These are phyloP conservation scores for Odobenus rosmarus DNA, from an alignment of 2,113 vertebrate genomes.

Conservation along the genomic window DNA sequence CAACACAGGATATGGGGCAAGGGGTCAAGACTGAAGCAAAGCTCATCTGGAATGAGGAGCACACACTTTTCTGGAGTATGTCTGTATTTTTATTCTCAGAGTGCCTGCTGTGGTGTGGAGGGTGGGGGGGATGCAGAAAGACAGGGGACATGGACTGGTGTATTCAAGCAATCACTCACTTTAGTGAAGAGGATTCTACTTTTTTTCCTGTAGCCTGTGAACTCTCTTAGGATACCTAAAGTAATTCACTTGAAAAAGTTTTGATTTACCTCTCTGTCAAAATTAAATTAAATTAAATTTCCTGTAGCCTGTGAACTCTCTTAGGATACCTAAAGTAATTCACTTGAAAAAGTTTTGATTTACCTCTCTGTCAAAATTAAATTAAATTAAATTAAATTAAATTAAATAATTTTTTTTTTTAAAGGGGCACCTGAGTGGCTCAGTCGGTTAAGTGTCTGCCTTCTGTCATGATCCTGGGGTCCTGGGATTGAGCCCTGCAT, in stretches of 20 bases:
- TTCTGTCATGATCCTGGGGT: neutral
- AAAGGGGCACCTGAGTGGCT: neutral
- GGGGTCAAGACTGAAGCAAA: neutral
- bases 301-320: neutral
- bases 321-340: neutral
- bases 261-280: neutral
- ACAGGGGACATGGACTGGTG: neutral
- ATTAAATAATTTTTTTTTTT: too few relatives aligned
- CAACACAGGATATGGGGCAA: neutral
- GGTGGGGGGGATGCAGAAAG: neutral
- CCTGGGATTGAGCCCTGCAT: neutral
- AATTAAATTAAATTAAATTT: too few relatives aligned
- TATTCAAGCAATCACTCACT: neutral
- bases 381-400: too few relatives aligned
- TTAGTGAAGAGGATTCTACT: neutral
- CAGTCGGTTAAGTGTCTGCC: neutral
- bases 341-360: neutral
- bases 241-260: neutral
- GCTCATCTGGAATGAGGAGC: neutral
- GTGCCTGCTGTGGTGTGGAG: neutral
- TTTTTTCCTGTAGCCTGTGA: neutral
- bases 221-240: neutral
- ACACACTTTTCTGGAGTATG: neutral
- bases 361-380: too few relatives aligned
- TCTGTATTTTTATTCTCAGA: neutral